Evolutionary conservation across 2,888 invertebrate species (phyloP).

Genomic region (Apantesis nais): DNA sequence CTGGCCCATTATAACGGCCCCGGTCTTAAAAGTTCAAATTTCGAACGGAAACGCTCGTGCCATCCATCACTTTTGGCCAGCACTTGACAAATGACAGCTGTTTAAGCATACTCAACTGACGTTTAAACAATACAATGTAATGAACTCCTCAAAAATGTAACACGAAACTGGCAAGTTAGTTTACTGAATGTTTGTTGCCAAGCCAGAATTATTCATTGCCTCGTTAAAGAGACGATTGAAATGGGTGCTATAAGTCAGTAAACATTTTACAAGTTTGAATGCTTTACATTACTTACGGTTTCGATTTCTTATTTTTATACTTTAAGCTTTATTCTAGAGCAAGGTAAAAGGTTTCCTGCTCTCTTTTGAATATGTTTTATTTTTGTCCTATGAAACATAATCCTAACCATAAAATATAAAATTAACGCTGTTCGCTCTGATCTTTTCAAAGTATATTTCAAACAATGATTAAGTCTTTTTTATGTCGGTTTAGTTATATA

Average conservation of each 20-base stretch:
- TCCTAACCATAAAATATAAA: background rate
- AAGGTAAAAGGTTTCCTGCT: background rate
- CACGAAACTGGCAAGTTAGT: conserved; percentile 45
- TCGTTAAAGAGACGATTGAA: conserved; percentile 30
- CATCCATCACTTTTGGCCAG: conserved; percentile 75
- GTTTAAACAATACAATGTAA: conserved; percentile 57
- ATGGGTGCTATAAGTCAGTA: conserved; percentile 7
- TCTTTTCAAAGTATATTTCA: background rate
- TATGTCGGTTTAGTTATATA: too few relatives aligned
- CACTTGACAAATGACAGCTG: conserved; percentile 66
- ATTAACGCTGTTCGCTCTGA: background rate
- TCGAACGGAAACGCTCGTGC: conserved; percentile 67
- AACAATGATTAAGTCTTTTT: background rate
- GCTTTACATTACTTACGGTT: background rate
- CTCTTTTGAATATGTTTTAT: background rate
- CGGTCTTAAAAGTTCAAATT: conserved; percentile 61
- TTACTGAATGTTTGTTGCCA: conserved; percentile 30
- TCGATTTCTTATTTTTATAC: background rate
- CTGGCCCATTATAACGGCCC: conserved; percentile 61
- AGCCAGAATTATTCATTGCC: conserved; percentile 30
- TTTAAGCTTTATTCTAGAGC: background rate
- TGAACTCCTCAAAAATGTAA: conserved; percentile 54
- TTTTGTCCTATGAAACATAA: background rate
- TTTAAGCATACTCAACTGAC: conserved; percentile 50
- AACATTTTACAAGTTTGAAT: conserved; percentile 6